Conservation (phyloP, 2,888 invertebrate species). For the Pyrgus malvae region DNA sequence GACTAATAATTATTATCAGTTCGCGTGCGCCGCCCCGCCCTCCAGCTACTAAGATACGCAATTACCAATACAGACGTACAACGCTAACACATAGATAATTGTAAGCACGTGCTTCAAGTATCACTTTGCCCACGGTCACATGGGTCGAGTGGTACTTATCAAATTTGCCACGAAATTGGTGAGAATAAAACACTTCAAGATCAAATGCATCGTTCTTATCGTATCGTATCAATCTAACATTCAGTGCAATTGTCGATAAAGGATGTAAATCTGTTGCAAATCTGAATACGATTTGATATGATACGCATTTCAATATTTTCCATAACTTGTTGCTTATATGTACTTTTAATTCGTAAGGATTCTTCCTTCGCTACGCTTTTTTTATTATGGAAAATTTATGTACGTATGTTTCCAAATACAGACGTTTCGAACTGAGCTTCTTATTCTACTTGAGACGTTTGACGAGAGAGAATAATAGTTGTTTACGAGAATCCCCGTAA, state of each 20-base stretch:
- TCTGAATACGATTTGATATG: conserved; percentile 18
- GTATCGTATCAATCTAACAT: conserved; percentile 7
- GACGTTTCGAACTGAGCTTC: not conserved
- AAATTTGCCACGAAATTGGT: not conserved
- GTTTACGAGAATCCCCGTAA: conserved; percentile 48
- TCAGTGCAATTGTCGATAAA: conserved; percentile 5
- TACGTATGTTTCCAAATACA: no score
- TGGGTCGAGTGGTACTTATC: conserved; percentile 19
- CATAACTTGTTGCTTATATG: not conserved
- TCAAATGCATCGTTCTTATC: not conserved
- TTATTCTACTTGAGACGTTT: not conserved
- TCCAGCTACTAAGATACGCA: conserved; percentile 54
- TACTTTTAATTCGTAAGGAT: not conserved
- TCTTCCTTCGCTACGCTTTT: not conserved
- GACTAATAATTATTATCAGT: conserved; percentile 77
- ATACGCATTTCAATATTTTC: not conserved
- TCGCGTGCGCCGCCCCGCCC: conserved; percentile 63
- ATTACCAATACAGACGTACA: conserved; percentile 38
- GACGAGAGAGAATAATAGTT: conserved; percentile 33
- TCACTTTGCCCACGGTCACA: conserved; percentile 43
- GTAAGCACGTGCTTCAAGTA: conserved; percentile 53
- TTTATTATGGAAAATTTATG: not conserved
- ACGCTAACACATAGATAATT: conserved; percentile 34
- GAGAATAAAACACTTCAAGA: not conserved
- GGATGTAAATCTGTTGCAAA: conserved; percentile 16